Evolutionary conservation across 2,888 invertebrate genomes (phyloP), one percentile per base, ranked within the genome.

Genomic region (Macrophya alboannulata): DNA sequence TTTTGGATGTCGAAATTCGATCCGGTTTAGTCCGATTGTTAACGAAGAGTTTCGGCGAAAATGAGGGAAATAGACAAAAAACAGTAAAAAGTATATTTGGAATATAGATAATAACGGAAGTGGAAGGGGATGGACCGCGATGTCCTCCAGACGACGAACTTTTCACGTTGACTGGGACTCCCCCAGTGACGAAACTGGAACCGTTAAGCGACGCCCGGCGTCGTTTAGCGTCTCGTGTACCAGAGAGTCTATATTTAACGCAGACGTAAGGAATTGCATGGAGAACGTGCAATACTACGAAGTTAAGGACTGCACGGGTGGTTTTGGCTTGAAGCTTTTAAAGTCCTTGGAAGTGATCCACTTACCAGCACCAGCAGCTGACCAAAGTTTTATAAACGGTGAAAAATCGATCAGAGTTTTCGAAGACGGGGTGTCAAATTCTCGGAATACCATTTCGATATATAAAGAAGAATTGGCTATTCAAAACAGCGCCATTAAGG

Each of bases 101-200:
- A 59, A n/a, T 68, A n/a, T 51, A 48, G 45, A 68, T 65, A 62
- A 68, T 65, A 62, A 21, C 12, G 74, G 74, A 37, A 43, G 72
- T 45, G 15, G 85, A 82, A 79, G 77, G 77, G 79, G 85, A 51
- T 65, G 62, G 71, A 87, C 40, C 62, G 90, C 89, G 79, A 90
- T 90, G 90, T 85, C 87, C 65, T 87, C 89, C 25, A 91, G 90
- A 76, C 89, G 92, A 84, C 88, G 90, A 72, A 92, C 90, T 2
- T 92, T 90, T 65, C 91, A 91, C 93, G 93, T 96, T 87, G 97
- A 97, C 91, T 97, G 97, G 96, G 97, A 97, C 92, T 96, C 96
- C 40, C 96, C 96, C 59, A 96, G 96, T 40, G 94, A 95, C 48
- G 95, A 95, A 91, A 97, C 97, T 0, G 97, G 97, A 17, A 97